Conservation (phyloP, 2,113 vertebrate genomes). For the Bubo scandiacus region DNA sequence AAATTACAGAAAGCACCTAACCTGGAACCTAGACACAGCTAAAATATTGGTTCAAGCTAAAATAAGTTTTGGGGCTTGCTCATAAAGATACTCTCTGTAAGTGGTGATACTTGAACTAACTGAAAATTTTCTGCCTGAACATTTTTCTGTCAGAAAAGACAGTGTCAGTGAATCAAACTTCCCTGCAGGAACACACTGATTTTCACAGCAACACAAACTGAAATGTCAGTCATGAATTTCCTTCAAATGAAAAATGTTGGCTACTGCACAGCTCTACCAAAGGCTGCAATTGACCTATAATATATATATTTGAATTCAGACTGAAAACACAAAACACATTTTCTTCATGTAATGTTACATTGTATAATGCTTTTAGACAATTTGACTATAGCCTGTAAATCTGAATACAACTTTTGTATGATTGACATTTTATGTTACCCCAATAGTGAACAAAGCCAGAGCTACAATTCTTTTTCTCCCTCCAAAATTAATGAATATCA, state of each 20-base stretch:
- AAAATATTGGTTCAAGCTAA: neutral
- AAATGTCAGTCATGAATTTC: neutral
- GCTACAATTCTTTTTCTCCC: neutral
- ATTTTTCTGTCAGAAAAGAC: neutral
- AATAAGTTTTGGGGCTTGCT: neutral
- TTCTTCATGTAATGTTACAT: neutral
- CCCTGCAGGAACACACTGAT: neutral
- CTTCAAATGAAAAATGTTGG: neutral
- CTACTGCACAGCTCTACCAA: neutral
- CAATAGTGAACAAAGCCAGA: neutral
- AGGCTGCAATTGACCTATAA: neutral
- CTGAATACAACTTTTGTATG: neutral
- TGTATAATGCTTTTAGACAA: neutral
- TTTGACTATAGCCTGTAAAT: neutral
- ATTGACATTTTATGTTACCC: neutral
- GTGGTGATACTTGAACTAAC: neutral
- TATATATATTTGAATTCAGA: neutral
- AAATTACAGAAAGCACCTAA: neutral
- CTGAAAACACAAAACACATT: neutral
- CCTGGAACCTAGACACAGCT: neutral
- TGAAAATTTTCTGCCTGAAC: neutral
- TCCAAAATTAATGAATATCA: neutral
- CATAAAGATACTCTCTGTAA: neutral
- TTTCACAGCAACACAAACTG: neutral
- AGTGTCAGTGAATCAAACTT: neutral